Conservation (phyloP, 2,888 invertebrate genomes). For the Drosophila mercatorum region DNA sequence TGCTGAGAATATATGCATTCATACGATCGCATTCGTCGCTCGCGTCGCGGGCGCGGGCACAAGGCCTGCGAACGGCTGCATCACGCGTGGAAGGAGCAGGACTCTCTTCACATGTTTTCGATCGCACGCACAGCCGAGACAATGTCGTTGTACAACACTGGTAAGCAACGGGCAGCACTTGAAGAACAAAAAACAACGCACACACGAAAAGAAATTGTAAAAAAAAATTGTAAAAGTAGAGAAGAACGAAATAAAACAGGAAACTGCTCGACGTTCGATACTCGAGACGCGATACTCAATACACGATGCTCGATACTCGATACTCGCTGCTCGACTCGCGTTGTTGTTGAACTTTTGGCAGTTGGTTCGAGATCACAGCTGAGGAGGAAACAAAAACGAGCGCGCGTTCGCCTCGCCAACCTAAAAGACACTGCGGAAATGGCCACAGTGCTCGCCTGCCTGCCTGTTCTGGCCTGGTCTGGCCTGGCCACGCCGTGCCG, state of each 20-base stretch:
- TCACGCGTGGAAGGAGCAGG: slow-evolving; percentile 56
- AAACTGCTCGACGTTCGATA: slow-evolving; percentile 20
- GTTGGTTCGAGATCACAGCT: slow-evolving; percentile 59
- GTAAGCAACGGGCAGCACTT: slow-evolving; percentile 17
- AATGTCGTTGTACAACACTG: slow-evolving; percentile 1
- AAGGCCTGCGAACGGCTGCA: slow-evolving; percentile 59
- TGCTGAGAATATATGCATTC: slow-evolving; percentile 9
- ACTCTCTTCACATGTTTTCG: slow-evolving; percentile 46
- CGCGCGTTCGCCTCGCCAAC: slow-evolving; percentile 81
- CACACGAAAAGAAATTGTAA: slow-evolving; percentile 7
- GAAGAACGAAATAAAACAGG: slow-evolving; percentile 10
- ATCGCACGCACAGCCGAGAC: slow-evolving; percentile 23
- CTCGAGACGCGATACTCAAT: slow-evolving; percentile 8
- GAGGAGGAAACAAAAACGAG: slow-evolving; percentile 47
- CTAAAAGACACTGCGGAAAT: slow-evolving; percentile 80
- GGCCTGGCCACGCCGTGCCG: background rate
- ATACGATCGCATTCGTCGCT: slow-evolving; percentile 44
- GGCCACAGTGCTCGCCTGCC: slow-evolving; percentile 47
- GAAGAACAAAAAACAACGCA: background rate
- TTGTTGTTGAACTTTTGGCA: slow-evolving; percentile 14
- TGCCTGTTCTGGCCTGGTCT: slow-evolving; percentile 20
- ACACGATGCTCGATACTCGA: slow-evolving; percentile 10
- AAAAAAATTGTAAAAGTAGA: background rate
- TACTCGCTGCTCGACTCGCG: slow-evolving; percentile 7
- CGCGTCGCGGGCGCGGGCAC: slow-evolving; percentile 48